Base-by-base conservation (phyloP, 2,797 vertebrate genomes). In the Galaxias olidus region DNA sequence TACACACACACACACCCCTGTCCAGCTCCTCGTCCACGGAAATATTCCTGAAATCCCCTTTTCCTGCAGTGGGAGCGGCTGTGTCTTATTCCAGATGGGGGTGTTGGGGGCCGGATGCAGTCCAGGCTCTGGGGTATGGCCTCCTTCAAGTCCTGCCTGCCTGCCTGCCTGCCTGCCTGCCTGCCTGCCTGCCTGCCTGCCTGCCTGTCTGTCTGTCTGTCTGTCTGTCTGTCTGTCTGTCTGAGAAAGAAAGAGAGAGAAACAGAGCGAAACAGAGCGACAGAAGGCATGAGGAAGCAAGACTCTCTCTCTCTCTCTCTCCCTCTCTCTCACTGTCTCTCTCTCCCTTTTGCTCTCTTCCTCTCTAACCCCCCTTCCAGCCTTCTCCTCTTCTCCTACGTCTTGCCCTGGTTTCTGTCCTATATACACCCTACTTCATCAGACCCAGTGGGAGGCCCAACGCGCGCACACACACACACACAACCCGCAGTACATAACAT, bases 71-170 rank as follows among this genome's bases (percentile, higher is more conserved):
- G 83, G 76, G 78, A 85, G 84, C 59, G 76, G 75, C 70, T 61
- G 57, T 43, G 69, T 80, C 69, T 74, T 45, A 73, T 74, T 86
- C 84, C 84, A 87, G 84, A 84, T 86, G 83, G 67, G 60, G 81
- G 77, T 76, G 82, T 75, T 4, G 56, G 66, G 66, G 74, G 81
- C 83, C 83, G 83, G 86, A 87, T 85, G 77, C 75, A 65, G 73
- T 20, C 55, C 1, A 76, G 79, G 74, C 86, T 85, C 84, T 80
- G 74, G 84, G 81, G 81, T 74, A 76, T 64, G 61, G 52, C 77
- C 79, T 78, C 76, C 78, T 76, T 80, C 83, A 80, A 59, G 62
- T 76, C 72, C 78, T 64, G 14, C 1, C 40, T 1, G 65, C 41
- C 61, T 47, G 63, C 45, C 20, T 12, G 60, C 8, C 8, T 47